Evolutionary conservation across 2,113 vertebrate species (phyloP), one percentile per base, ranked within the genome.

Genomic region (Phyllopteryx taeniolatus): DNA sequence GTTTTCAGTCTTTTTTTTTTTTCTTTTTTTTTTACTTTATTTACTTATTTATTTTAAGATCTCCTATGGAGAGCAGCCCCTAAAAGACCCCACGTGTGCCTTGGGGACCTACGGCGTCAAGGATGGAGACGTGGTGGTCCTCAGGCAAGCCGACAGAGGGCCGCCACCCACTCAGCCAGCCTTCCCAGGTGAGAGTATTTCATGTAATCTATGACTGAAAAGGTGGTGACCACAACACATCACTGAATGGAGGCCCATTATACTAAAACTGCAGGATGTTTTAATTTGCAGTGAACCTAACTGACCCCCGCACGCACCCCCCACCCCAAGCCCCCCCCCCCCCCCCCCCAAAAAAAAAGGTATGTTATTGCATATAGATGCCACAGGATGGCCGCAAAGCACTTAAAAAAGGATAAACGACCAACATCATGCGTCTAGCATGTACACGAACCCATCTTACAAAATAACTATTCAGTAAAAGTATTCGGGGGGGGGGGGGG

Each of bases 51-150:
- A 43, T 78, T n/a, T 68, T 0, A 79, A 99, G 98, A 95, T 99
- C 15, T 91, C 94, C 44, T 95, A 96, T 79, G 94, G 94, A 1
- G 96, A 99, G 87, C 94, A 92, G 76, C 94, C 94, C 6, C 88
- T 99, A 35, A 96, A 94, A 4, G 96, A 99, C 91, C 95, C 94
- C 80, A 95, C 95, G 82, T 92, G 94, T 83, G 95, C 96, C 13
- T 88, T 99, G 91, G 95, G 95, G 35, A 95, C 92, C 14, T 99
- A 98, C n/a, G 98, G 98, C 68, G 83, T 99, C 79, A 98, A 98
- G 72, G 98, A 99, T 8, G 98, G 96, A 1, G 98, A 99, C 0
- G 96, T 99, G 86, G 95, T 98, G 80, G 94, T 98, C 75, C 89
- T 99, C 76, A 93, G 95, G 35, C 97, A 98, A 87, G 89, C 93